Conservation (phyloP, 2,888 invertebrate genomes). For the Cynaeus angustus region DNA sequence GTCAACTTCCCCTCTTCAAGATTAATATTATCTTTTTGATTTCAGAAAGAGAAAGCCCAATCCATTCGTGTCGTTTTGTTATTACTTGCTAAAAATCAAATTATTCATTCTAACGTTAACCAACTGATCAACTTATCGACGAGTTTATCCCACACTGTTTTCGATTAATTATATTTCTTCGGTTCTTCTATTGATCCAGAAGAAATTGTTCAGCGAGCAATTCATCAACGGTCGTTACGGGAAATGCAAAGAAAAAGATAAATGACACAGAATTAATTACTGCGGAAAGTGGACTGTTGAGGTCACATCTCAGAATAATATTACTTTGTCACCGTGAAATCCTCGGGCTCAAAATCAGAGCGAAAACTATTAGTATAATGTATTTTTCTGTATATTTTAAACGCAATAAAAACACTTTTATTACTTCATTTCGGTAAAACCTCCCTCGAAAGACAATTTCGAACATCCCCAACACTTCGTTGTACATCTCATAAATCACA, state of each 20-base stretch:
- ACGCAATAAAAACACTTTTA: slow-evolving; percentile 5
- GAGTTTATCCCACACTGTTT: no score
- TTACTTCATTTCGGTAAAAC: slow-evolving; percentile 6
- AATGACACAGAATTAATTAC: slow-evolving; percentile 30
- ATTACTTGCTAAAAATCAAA: slow-evolving; percentile 34
- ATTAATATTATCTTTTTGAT: slow-evolving; percentile 50
- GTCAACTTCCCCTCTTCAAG: slow-evolving; percentile 49
- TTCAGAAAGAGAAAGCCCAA: slow-evolving; percentile 41
- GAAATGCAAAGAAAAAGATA: slow-evolving; percentile 30
- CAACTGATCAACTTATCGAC: slow-evolving; percentile 13
- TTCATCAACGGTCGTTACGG: slow-evolving; percentile 24
- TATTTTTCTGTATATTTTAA: background rate
- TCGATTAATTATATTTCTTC: no score
- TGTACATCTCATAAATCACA: slow-evolving; percentile 15
- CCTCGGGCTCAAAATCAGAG: slow-evolving; percentile 1
- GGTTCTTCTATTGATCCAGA: slow-evolving; percentile 12
- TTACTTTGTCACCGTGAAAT: slow-evolving; percentile 19
- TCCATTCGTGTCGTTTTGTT: slow-evolving; percentile 40
- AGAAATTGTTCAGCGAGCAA: slow-evolving; percentile 24
- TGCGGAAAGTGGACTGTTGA: slow-evolving; percentile 25
- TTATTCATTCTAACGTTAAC: slow-evolving; percentile 17
- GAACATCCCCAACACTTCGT: slow-evolving; percentile 18
- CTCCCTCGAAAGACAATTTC: slow-evolving; percentile 11
- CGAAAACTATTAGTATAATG: background rate
- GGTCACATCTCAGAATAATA: slow-evolving; percentile 30